Percentiles rank a stretch among this genome's conserved stretches.
phyloP scores from a whole-genome alignment of 2,797 vertebrate species.

The Xenopus petersii region DNA sequence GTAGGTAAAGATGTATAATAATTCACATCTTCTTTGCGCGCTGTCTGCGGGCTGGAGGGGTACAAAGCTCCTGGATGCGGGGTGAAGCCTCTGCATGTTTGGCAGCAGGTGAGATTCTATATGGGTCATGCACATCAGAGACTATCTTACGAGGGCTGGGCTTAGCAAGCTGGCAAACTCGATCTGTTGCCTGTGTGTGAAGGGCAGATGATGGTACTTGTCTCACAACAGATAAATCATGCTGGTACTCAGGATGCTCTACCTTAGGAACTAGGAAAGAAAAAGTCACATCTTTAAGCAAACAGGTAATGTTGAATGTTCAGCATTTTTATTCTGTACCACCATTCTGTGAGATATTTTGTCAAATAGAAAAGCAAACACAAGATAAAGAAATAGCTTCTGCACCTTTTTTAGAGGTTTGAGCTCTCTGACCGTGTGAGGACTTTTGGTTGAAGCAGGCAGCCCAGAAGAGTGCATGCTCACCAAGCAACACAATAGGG shows the following conservation, averaged over 20 bases:
- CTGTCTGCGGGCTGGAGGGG: slow-evolving; percentile 39
- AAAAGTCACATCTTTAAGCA: neutral
- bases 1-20: too few species aligned
- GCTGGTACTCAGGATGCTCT: slow-evolving; percentile 50
- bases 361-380: too few species aligned
- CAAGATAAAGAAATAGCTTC: too few species aligned
- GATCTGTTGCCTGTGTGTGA: slow-evolving; percentile 50
- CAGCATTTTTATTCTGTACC: too few species aligned
- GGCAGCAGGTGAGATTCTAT: slow-evolving; percentile 49
- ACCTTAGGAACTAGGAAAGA: slow-evolving; percentile 54
- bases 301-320: too few species aligned
- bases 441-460: too few species aligned
- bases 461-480: too few species aligned
- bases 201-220: slow-evolving; percentile 45
- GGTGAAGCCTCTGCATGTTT: slow-evolving; percentile 48
- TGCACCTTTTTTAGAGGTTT: too few species aligned
- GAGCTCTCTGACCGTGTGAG: too few species aligned
- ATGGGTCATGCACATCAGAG: slow-evolving; percentile 53
- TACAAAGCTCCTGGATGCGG: slow-evolving; percentile 51
- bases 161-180: slow-evolving; percentile 52
- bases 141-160: slow-evolving; percentile 51
- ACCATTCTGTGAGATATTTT: too few species aligned
- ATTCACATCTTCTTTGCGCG: slow-evolving; percentile 4
- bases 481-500: too few species aligned
- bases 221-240: slow-evolving; percentile 49